Evolutionary conservation across 2,888 invertebrate genomes (phyloP), one percentile per base, ranked within the genome.

Genomic region (Oscheius sp.): DNA sequence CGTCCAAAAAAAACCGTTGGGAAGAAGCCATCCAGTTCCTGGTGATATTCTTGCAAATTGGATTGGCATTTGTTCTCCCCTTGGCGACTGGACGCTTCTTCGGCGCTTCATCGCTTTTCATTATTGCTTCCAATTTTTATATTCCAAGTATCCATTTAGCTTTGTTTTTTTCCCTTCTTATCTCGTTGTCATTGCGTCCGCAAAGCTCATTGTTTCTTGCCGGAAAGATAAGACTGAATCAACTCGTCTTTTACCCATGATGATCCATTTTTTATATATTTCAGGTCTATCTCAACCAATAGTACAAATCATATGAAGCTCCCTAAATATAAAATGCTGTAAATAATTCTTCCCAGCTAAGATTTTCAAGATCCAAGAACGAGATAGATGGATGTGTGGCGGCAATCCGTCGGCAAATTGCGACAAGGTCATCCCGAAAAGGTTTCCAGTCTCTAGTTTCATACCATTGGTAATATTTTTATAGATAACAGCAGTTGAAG

Each of bases 401-500:
- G 66, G 27, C 66, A 66, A n/a, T 66, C 66, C 25, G 66, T 66
- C 25, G 25, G 52, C n/a, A 66, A 27, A 52, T 52, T 66, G 52
- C 49, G 52, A 49, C 66, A 66, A 49, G 66, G 66, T 27, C 66
- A 66, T 52, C 66, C 66, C 13, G 52, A 66, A 27, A 66, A 66
- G 66, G 66, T 66, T 7, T 41, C 12, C n/a, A 16, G 7, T 23
- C n/a, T n/a, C 55, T 13, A 55, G 55, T 55, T 55, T 55, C 55
- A 46, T 7, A 21, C 16, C 23, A 13, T 6, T 41, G 12, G 46
- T n/a, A n/a, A n/a, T 2, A 64, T 64, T 9, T 35, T 45, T 72
- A 43, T 25, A 72, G 72, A 66, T 55, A 41, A 25, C 29, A 6
- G 72, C 72, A 1, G 66, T 72, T 9, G 72, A 72, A 9, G 66